These are phyloP conservation scores for Axinella damicornis DNA, from an alignment of 37 sponge, comb jelly and placozoan species.

Conservation along the genomic window DNA sequence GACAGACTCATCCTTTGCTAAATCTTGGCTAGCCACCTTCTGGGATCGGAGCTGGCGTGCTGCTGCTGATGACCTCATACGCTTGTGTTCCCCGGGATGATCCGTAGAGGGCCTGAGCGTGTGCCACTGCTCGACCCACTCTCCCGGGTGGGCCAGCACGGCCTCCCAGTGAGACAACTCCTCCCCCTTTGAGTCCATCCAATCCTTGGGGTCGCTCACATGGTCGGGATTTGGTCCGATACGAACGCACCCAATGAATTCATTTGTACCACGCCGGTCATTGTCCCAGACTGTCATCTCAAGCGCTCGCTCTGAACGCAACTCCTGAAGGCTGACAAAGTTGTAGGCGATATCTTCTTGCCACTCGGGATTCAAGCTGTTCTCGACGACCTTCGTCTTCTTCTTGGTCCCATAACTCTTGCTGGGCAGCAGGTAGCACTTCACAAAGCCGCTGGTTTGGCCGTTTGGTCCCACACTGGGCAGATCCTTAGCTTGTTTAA, in stretches of 20 bases:
- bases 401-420: constrained; percentile 29
- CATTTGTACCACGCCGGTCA: constrained; percentile 56
- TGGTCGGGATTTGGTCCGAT: constrained; percentile 32
- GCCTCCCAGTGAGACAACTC: constrained; percentile 73
- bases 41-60: neutral
- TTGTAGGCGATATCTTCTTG: constrained; percentile 42
- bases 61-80: neutral
- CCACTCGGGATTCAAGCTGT: constrained; percentile 66
- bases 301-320: constrained; percentile 34
- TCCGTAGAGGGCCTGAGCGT: constrained; percentile 49
- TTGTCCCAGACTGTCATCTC: constrained; percentile 77
- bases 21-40: too few relatives aligned
- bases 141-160: constrained; percentile 50
- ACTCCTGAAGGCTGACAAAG: constrained; percentile 16
- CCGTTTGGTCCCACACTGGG: constrained; percentile 4
- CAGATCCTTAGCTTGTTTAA: constrained; percentile 61
- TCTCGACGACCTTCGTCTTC: constrained; percentile 56
- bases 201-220: neutral
- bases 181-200: constrained; percentile 56
- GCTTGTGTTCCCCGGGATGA: neutral
- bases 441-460: constrained; percentile 22
- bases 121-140: constrained; percentile 76
- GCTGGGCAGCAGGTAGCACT: constrained; percentile 65
- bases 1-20: neutral
- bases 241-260: constrained; percentile 71